Base-by-base conservation (phyloP, 2,113 vertebrate species). In the Glaucomys volans region DNA sequence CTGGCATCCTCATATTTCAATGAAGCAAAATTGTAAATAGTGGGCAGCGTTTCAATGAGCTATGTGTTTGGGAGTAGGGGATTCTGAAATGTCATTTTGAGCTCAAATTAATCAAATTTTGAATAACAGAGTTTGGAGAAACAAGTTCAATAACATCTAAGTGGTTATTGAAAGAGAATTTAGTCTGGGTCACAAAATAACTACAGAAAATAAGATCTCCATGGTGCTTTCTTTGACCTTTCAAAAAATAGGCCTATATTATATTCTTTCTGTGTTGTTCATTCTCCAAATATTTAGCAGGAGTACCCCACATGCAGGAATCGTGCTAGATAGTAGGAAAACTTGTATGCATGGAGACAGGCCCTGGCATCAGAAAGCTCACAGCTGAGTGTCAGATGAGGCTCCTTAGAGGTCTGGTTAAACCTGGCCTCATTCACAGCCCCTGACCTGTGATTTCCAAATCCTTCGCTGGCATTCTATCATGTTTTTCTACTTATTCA, bases 41-140 rank as follows among this genome's bases (percentile, higher is more conserved):
- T 97, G 85, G 87, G 92, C 88, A 92, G 94, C 32, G 1, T 94
- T 96, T 95, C 83, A 96, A 92, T 97, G 96, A 96, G 87, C 76
- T 96, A 82, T 95, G 69, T 97, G 85, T 94, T 96, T 97, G 92
- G 96, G 37, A 97, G 94, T 40, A 47, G 16, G 72, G 90, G 44
- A 83, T 92, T 97, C 96, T 69, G 37, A 97, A 98, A 97, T 97
- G 94, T 77, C 96, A 97, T 96, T 97, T 69, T 89, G 85, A 92
- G 87, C 77, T 97, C 84, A 91, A 94, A 94, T 97, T 95, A 95
- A 98, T 97, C 97, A 97, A 94, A 96, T 97, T 94, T 96, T 81
- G 91, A 96, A 77, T 69, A 96, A 90, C 47, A 54, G 71, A 84
- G 77, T 95, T 95, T 90, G 66, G 88, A 97, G 87, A 94, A 92